phyloP scores from a whole-genome alignment of 1,140 invertebrate genomes.

The Pinna nobilis region DNA sequence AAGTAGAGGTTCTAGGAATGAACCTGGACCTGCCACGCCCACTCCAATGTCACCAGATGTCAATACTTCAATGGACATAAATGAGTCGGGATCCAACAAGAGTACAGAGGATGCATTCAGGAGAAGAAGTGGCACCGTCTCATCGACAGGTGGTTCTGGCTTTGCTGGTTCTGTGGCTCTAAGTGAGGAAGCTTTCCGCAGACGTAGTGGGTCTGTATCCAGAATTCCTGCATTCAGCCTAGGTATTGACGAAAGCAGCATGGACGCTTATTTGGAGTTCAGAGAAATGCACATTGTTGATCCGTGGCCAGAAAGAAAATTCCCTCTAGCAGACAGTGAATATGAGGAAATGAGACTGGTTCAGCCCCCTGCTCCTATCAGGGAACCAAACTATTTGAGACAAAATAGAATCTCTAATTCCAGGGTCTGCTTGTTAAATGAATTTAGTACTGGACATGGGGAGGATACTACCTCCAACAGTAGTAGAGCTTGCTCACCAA shows the following conservation, averaged over 20 bases:
- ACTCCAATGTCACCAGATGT: conserved; percentile 35
- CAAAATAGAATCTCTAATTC: conserved; percentile 38
- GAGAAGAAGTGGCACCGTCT: not conserved
- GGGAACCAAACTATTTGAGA: conserved; percentile 59
- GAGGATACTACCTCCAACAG: conserved; percentile 34
- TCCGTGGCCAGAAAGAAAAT: conserved; percentile 84
- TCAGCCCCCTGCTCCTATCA: conserved; percentile 32
- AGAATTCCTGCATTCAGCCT: conserved; percentile 13
- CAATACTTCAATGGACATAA: not conserved
- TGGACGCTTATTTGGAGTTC: conserved; percentile 41
- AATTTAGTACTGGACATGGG: conserved; percentile 31
- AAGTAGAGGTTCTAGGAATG: conserved; percentile 68
- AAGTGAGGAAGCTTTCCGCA: conserved; percentile 31
- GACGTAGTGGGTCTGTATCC: conserved; percentile 24
- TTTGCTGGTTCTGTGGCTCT: not conserved
- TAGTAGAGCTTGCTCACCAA: conserved; percentile 52
- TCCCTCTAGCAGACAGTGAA: conserved; percentile 83
- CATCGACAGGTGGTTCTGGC: not conserved
- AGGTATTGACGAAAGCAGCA: conserved; percentile 25
- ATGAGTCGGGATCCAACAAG: not conserved
- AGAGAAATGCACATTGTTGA: conserved; percentile 42
- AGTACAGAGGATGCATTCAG: not conserved
- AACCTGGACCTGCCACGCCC: conserved; percentile 40
- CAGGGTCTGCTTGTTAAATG: conserved; percentile 30
- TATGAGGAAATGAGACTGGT: conserved; percentile 83